Conservation (phyloP, 2,888 invertebrate genomes). For the Troilus luridus region DNA sequence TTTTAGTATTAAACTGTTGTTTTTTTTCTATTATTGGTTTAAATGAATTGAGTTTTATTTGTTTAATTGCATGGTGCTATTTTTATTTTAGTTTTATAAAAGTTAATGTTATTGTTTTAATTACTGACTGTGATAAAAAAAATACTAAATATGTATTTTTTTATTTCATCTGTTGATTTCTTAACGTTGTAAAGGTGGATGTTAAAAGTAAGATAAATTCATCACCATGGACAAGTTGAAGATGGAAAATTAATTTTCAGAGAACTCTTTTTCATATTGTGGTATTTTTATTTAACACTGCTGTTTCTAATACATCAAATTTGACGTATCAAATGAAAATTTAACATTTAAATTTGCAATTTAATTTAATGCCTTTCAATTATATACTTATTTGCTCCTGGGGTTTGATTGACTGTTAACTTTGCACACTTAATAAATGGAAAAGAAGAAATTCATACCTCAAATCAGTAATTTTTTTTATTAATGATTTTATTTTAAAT, state of each 20-base stretch:
- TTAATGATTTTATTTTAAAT: background rate
- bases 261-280: background rate
- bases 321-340: too few species aligned
- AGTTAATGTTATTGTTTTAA: background rate
- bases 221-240: background rate
- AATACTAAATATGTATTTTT: constrained; percentile 7
- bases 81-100: background rate
- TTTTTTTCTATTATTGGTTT: background rate
- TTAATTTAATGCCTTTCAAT: background rate
- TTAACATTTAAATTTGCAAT: background rate
- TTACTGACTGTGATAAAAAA: constrained; percentile 40
- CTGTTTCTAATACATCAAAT: background rate
- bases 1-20: background rate
- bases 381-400: background rate
- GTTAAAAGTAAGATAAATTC: background rate
- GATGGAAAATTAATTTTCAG: background rate
- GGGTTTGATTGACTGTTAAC: background rate
- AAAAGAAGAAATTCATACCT: background rate
- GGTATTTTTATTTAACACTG: background rate
- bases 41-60: background rate
- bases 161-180: background rate
- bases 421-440: background rate
- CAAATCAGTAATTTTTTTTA: background rate
- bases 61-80: constrained; percentile 15
- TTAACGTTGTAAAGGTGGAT: background rate